These are phyloP conservation scores for Rhinolophus ferrumequinum DNA, from an alignment of 2,113 vertebrate species.

Conservation along the genomic window DNA sequence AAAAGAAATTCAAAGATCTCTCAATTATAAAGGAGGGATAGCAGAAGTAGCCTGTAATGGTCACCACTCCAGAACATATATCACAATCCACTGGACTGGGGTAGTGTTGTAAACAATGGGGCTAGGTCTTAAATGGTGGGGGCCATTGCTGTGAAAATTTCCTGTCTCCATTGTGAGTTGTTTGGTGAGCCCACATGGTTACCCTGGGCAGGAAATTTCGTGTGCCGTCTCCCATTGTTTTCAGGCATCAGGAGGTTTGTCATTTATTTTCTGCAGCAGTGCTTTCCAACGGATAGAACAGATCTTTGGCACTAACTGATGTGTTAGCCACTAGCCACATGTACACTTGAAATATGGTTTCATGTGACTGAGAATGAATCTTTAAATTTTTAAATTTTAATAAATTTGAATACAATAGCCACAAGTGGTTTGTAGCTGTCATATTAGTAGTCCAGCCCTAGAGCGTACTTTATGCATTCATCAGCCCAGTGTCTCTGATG, in stretches of 20 bases:
- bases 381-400: conserved; percentile 11
- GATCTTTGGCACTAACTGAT: neutral
- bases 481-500: neutral
- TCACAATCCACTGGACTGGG: neutral
- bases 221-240: neutral
- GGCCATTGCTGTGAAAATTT: neutral
- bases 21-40: neutral
- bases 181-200: neutral
- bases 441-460: neutral
- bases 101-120: neutral
- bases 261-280: neutral
- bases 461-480: neutral
- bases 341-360: neutral
- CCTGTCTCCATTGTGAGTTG: neutral
- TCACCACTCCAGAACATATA: neutral
- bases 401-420: neutral
- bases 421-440: neutral
- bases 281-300: neutral
- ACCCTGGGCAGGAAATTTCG: neutral
- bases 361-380: neutral
- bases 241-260: neutral
- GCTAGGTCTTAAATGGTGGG: accelerated
- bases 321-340: neutral
- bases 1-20: neutral
- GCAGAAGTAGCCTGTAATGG: neutral